phyloP scores from a whole-genome alignment of 2,888 invertebrate species.

The Yponomeuta malinellus region DNA sequence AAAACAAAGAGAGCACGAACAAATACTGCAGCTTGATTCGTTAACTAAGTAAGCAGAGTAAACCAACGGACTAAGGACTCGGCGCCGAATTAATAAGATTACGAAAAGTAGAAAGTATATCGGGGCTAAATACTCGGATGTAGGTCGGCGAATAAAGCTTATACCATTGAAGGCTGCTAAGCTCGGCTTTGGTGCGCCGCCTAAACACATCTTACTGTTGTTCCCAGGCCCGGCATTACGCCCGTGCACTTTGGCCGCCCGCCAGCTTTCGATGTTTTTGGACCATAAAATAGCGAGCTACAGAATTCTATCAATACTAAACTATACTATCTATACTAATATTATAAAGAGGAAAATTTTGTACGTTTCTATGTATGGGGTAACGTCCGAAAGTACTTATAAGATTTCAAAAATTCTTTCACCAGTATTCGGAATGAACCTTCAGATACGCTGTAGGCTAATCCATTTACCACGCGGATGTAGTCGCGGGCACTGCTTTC shows the following conservation, averaged over 20 bases:
- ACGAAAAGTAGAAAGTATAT: neutral
- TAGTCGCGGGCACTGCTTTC: no score
- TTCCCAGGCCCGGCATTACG: slow-evolving; percentile 6
- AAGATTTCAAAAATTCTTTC: no score
- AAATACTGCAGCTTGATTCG: neutral
- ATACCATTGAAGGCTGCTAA: slow-evolving; percentile 1
- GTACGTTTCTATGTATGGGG: no score
- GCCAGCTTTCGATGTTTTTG: slow-evolving; percentile 32
- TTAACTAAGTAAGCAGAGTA: neutral
- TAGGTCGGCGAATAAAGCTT: neutral
- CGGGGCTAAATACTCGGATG: neutral
- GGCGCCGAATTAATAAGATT: neutral
- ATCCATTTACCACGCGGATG: no score
- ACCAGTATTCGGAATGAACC: no score
- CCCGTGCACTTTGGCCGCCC: slow-evolving; percentile 35
- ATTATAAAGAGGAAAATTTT: no score
- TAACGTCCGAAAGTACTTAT: no score
- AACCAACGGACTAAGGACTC: neutral
- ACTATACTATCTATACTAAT: no score
- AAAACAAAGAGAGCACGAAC: neutral
- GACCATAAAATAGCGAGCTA: neutral
- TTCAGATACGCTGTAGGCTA: no score
- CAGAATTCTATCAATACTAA: neutral
- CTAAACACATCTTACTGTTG: slow-evolving; percentile 12
- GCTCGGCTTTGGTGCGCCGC: slow-evolving; percentile 2